A percentile compares a stretch with the other conserved stretches of the same genome.
phyloP scores from a whole-genome alignment of 2,888 invertebrate genomes.

The Bellardia pandia region DNA sequence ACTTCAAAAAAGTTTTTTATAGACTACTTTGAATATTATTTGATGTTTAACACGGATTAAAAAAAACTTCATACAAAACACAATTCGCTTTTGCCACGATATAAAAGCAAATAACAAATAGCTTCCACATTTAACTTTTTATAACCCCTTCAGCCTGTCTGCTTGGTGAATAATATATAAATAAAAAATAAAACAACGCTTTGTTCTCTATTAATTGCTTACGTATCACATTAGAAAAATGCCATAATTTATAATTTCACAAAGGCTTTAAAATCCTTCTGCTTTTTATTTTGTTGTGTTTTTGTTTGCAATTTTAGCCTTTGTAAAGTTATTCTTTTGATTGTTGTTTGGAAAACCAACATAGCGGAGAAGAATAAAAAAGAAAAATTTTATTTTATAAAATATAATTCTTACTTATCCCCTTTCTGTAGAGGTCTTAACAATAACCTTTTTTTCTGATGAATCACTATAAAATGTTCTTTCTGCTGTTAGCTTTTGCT shows the following conservation, averaged over 20 bases:
- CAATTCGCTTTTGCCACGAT: too few species aligned
- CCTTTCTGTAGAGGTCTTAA: slow-evolving; percentile 3
- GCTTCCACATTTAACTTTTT: not conserved
- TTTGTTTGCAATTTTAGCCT: slow-evolving; percentile 21
- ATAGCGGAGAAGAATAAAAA: not conserved
- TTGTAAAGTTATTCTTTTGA: slow-evolving; percentile 28
- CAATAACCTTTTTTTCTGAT: slow-evolving; percentile 10
- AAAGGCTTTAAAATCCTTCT: not conserved
- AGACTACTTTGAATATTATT: too few species aligned
- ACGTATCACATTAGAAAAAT: not conserved
- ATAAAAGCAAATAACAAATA: not conserved
- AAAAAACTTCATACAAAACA: too few species aligned
- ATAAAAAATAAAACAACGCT: not conserved
- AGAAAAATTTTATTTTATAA: slow-evolving; percentile 15
- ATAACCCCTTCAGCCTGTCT: not conserved
- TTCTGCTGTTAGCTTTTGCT: not conserved
- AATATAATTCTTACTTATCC: slow-evolving; percentile 1
- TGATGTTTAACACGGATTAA: too few species aligned
- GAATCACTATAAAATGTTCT: slow-evolving; percentile 3
- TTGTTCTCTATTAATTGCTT: slow-evolving; percentile 25
- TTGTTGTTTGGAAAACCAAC: not conserved
- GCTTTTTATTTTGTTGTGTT: not conserved
- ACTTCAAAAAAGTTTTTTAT: too few species aligned
- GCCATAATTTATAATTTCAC: slow-evolving; percentile 17
- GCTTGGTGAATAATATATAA: not conserved